phyloP scores from a whole-genome alignment of 2,797 vertebrate species.

The Sebastiscus tertius region DNA sequence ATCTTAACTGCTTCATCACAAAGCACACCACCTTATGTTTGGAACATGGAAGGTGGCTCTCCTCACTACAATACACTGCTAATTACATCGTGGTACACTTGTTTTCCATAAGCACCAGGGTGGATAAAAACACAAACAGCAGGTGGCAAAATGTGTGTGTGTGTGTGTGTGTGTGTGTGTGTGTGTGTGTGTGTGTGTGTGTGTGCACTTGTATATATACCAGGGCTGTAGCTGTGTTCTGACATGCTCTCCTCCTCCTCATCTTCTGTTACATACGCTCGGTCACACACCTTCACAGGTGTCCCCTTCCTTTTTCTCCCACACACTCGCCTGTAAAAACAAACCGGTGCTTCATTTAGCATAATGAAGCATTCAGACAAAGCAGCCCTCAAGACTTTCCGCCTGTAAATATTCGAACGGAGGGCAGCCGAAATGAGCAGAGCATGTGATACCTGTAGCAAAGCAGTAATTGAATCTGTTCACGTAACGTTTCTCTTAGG shows the following conservation, averaged over 20 bases:
- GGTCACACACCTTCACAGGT: conserved; percentile 87
- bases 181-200: neutral
- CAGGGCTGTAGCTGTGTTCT: conserved; percentile 87
- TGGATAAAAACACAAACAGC: conserved; percentile 29
- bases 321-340: conserved; percentile 81
- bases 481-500: neutral
- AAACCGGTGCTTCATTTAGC: conserved; percentile 24
- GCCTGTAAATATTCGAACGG: neutral
- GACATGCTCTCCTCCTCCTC: conserved; percentile 89
- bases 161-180: neutral
- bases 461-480: neutral
- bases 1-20: neutral
- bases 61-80: neutral
- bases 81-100: neutral
- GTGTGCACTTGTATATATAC: conserved; percentile 55
- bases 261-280: conserved; percentile 86
- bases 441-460: neutral
- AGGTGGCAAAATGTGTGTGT: conserved; percentile 16
- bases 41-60: neutral
- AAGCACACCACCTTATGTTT: neutral
- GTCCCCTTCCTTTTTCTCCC: conserved; percentile 87
- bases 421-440: neutral
- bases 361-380: neutral
- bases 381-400: neutral
- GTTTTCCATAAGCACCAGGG: conserved; percentile 16